A percentile compares a stretch with the other conserved stretches of the same genome.
Evolutionary conservation across 2,797 vertebrate genomes (phyloP).

Genomic region (Sebastes aleutianus): DNA sequence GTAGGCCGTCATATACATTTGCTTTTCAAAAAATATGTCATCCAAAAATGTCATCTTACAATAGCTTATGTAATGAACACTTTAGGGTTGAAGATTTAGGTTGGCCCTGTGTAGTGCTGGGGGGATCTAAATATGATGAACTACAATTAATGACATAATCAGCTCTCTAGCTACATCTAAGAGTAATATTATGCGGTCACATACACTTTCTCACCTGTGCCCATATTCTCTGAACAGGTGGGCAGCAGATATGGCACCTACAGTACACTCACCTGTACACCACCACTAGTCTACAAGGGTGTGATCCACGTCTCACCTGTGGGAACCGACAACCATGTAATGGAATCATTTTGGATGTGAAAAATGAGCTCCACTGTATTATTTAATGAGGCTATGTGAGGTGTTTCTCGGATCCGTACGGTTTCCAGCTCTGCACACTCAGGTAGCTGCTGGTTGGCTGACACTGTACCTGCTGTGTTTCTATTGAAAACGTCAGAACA

Average conservation of each 20-base stretch:
- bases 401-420: neutral
- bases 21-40: no score
- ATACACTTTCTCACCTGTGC: neutral
- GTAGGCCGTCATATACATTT: no score
- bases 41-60: neutral
- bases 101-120: neutral
- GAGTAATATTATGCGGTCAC: neutral
- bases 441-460: neutral
- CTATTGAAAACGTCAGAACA: neutral
- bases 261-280: neutral
- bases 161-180: neutral
- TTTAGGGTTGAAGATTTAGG: neutral
- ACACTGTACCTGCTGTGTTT: neutral
- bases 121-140: neutral
- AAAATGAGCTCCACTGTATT: slow-evolving; percentile 73
- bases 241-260: neutral
- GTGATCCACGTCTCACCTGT: slow-evolving; percentile 5
- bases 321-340: slow-evolving; percentile 61
- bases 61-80: neutral
- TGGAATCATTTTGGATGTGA: slow-evolving; percentile 63
- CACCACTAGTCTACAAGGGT: neutral
- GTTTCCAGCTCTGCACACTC: neutral
- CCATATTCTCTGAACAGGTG: neutral
- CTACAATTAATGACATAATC: no score
- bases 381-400: slow-evolving; percentile 48